Evolutionary conservation across 2,888 invertebrate species (phyloP).

Genomic region (Rhodophaea formosa): DNA sequence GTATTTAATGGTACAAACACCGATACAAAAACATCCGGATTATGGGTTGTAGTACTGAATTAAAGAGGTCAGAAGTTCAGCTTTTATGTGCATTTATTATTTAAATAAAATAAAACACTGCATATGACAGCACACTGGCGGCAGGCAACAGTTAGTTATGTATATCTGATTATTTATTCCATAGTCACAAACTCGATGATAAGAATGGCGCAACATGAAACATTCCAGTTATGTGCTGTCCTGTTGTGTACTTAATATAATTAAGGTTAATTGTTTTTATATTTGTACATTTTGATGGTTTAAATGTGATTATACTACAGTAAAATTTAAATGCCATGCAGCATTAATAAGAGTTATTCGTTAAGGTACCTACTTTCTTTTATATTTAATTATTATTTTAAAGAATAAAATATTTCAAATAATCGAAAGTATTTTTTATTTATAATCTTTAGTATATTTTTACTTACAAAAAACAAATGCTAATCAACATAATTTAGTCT

Average conservation of each 20-base stretch:
- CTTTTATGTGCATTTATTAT: constrained; percentile 65
- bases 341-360: constrained; percentile 44
- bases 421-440: constrained; percentile 32
- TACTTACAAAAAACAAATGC: constrained; percentile 1
- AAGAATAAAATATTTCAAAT: constrained; percentile 58
- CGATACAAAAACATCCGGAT: background rate
- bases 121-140: constrained; percentile 63
- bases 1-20: constrained; percentile 5
- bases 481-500: too few relatives aligned
- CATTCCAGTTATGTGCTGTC: constrained; percentile 77
- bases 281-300: constrained; percentile 72
- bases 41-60: background rate
- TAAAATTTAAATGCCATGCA: constrained; percentile 33
- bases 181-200: constrained; percentile 24
- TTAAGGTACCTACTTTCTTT: constrained; percentile 50
- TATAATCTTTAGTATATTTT: too few relatives aligned
- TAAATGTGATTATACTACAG: constrained; percentile 62
- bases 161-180: constrained; percentile 8
- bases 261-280: constrained; percentile 49
- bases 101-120: constrained; percentile 48
- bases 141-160: background rate
- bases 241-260: constrained; percentile 71
- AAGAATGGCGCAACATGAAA: constrained; percentile 44
- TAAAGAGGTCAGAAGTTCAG: background rate
- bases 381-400: constrained; percentile 55